phyloP scores from a whole-genome alignment of 1,140 invertebrate genomes.

The Drosophila novamexicana region DNA sequence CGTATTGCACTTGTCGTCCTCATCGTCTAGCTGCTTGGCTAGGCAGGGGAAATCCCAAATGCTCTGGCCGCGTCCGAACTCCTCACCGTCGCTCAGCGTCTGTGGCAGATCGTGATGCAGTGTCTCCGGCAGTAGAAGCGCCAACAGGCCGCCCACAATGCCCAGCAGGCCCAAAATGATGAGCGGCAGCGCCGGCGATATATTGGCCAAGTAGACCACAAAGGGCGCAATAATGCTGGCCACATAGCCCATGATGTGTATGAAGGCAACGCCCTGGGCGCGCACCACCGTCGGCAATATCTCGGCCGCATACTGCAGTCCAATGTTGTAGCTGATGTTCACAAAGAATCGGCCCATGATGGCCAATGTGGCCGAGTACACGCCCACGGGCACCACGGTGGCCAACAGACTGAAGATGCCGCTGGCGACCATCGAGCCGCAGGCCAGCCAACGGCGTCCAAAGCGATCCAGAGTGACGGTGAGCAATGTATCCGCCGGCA shows the following conservation, averaged over 20 bases:
- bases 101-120: constrained; percentile 92
- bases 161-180: constrained; percentile 91
- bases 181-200: constrained; percentile 89
- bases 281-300: constrained; percentile 93
- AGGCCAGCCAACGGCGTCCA: constrained; percentile 93
- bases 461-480: constrained; percentile 92
- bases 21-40: constrained; percentile 76
- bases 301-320: constrained; percentile 94
- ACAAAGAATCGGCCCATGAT: constrained; percentile 93
- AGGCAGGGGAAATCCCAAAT: constrained; percentile 92
- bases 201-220: constrained; percentile 91
- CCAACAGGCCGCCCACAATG: constrained; percentile 89
- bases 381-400: constrained; percentile 88
- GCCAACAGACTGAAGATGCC: constrained; percentile 92
- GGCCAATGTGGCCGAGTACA: constrained; percentile 89
- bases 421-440: constrained; percentile 91
- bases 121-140: constrained; percentile 92
- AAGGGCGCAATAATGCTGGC: constrained; percentile 93
- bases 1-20: constrained; percentile 55
- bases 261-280: constrained; percentile 93
- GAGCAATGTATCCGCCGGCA: constrained; percentile 92
- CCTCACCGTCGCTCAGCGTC: constrained; percentile 92
- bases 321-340: constrained; percentile 95
- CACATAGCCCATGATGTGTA: constrained; percentile 94
- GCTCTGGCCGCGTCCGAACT: constrained; percentile 91